Conservation (phyloP, 1,140 invertebrate genomes). For the Penaeus vannamei region DNA sequence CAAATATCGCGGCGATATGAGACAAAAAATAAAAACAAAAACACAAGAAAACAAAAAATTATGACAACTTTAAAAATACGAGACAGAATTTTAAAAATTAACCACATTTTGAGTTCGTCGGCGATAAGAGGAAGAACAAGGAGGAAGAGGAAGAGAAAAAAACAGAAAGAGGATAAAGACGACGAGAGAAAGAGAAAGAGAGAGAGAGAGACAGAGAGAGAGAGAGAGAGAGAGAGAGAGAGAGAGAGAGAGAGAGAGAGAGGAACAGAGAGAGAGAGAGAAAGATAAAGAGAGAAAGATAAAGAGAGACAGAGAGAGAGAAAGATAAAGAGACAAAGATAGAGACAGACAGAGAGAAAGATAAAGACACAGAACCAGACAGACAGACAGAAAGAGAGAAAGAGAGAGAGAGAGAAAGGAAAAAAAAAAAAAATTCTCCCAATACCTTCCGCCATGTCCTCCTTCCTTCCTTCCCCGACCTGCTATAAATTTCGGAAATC, state of each 20-base stretch:
- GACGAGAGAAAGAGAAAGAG: neutral
- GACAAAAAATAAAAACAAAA: too few species aligned
- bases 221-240: neutral
- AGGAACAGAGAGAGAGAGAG: neutral
- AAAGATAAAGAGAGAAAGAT: neutral
- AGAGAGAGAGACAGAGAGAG: neutral
- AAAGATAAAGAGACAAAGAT: neutral
- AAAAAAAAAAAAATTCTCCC: too few species aligned
- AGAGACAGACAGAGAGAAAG: neutral
- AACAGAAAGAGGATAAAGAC: neutral
- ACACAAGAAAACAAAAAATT: too few species aligned
- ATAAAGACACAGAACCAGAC: neutral
- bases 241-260: too few species aligned
- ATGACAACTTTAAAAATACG: too few species aligned
- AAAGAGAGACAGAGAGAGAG: neutral
- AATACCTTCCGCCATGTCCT: neutral
- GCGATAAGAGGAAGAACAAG: neutral
- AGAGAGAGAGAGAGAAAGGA: neutral
- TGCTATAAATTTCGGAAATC: too few species aligned
- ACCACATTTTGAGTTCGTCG: neutral
- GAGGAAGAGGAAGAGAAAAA: neutral
- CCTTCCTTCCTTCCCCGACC: neutral
- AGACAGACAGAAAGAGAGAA: too few species aligned
- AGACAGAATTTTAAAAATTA: neutral
- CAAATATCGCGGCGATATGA: too few species aligned